Conservation (phyloP, 2,113 vertebrate genomes). For the Corydoras maculifer region DNA sequence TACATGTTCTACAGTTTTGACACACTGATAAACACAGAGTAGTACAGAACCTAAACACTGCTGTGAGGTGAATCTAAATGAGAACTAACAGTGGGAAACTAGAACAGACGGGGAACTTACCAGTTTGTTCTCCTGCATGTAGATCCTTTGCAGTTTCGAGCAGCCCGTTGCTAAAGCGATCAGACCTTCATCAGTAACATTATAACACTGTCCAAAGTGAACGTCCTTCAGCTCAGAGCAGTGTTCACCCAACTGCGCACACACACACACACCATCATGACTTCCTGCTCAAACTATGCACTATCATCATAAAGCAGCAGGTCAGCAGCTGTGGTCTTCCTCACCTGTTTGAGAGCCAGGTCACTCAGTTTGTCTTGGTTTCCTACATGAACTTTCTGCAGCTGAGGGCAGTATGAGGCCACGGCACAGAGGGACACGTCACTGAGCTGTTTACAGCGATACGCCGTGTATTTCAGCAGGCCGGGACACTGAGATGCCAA, state of each 20-base stretch:
- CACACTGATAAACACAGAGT: too few relatives aligned
- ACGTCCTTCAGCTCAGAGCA: slow-evolving; percentile 91
- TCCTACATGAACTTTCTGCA: slow-evolving; percentile 92
- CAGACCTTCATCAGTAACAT: slow-evolving; percentile 93
- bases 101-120: slow-evolving; percentile 61
- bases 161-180: slow-evolving; percentile 88
- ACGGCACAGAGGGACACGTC: slow-evolving; percentile 83
- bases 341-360: slow-evolving; percentile 85
- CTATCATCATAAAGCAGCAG: too few relatives aligned
- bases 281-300: too few relatives aligned
- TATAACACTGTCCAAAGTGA: slow-evolving; percentile 96
- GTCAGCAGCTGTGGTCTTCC: too few relatives aligned
- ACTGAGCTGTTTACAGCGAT: slow-evolving; percentile 94
- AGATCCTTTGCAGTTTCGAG: slow-evolving; percentile 89
- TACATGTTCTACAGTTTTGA: too few relatives aligned
- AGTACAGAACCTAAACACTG: too few relatives aligned
- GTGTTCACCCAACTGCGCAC: slow-evolving; percentile 79
- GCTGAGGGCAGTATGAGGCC: slow-evolving; percentile 83
- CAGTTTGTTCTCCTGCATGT: slow-evolving; percentile 99
- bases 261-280: too few relatives aligned
- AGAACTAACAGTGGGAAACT: neutral
- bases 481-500: slow-evolving; percentile 87
- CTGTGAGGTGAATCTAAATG: too few relatives aligned
- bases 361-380: slow-evolving; percentile 97
- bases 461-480: slow-evolving; percentile 87